phyloP scores from a whole-genome alignment of 2,113 vertebrate species.

The Corvus moneduloides region DNA sequence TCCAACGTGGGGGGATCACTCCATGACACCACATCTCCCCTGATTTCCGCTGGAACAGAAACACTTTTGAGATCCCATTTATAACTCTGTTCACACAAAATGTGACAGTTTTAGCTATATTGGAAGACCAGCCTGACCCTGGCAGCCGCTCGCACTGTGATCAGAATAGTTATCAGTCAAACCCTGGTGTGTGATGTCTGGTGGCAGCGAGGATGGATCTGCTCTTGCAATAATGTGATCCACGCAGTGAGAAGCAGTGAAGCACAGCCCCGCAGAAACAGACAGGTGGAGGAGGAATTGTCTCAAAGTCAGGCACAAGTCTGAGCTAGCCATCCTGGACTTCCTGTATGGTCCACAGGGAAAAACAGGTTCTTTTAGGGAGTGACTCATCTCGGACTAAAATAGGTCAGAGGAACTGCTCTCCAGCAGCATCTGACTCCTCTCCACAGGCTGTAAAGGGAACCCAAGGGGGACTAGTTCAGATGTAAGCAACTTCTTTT shows the following conservation, averaged over 20 bases:
- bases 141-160: constrained; percentile 39
- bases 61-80: not conserved
- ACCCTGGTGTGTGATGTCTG: not conserved
- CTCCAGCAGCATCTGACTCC: not conserved
- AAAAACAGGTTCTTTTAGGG: constrained; percentile 54
- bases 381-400: constrained; percentile 26
- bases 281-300: not conserved
- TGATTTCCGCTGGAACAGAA: not conserved
- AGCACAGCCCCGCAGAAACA: not conserved
- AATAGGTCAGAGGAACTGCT: constrained; percentile 48
- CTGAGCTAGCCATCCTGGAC: constrained; percentile 21
- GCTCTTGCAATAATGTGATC: not conserved
- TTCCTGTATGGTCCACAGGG: not conserved
- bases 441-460: not conserved
- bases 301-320: not conserved
- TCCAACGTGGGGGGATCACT: not conserved
- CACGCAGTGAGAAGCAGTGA: fast-evolving
- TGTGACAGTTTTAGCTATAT: constrained; percentile 35
- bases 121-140: constrained; percentile 29
- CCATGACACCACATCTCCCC: not conserved
- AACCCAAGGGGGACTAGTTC: not conserved
- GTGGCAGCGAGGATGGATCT: not conserved
- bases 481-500: not conserved
- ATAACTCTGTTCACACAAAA: constrained; percentile 8
- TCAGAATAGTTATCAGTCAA: constrained; percentile 51